Percentiles rank a stretch among this genome's conserved stretches.
phyloP scores from a whole-genome alignment of 1,140 invertebrate species.

The Microvelia longipes region DNA sequence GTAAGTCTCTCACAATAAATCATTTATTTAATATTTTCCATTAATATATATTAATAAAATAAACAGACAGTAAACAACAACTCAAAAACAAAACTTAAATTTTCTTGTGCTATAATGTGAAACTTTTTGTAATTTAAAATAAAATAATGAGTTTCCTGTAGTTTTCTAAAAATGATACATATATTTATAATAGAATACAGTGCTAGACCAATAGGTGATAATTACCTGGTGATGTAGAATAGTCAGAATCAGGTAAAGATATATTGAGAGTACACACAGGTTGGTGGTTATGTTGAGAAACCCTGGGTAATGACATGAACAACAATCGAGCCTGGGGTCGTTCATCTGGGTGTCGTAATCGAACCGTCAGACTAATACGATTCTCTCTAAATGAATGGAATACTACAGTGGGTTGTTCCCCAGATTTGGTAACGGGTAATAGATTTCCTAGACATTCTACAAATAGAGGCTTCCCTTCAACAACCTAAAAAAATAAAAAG shows the following conservation, averaged over 20 bases:
- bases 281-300: conserved; percentile 50
- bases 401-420: conserved; percentile 70
- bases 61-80: too few relatives aligned
- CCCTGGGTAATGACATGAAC: conserved; percentile 88
- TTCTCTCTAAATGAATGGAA: conserved; percentile 92
- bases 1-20: too few relatives aligned
- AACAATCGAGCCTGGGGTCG: conserved; percentile 72
- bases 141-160: too few relatives aligned
- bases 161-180: too few relatives aligned
- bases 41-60: too few relatives aligned
- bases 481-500: conserved; percentile 36
- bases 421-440: conserved; percentile 81
- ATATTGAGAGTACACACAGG: conserved; percentile 87
- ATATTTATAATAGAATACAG: too few relatives aligned
- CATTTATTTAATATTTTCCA: too few relatives aligned
- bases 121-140: too few relatives aligned
- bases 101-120: too few relatives aligned
- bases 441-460: conserved; percentile 94
- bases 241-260: conserved; percentile 46
- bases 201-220: too few relatives aligned
- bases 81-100: too few relatives aligned
- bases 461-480: conserved; percentile 75
- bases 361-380: conserved; percentile 72
- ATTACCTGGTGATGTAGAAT: not conserved
- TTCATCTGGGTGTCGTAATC: conserved; percentile 68